Conservation (phyloP, 2,797 vertebrate species). For the Hemibagrus guttatus region DNA sequence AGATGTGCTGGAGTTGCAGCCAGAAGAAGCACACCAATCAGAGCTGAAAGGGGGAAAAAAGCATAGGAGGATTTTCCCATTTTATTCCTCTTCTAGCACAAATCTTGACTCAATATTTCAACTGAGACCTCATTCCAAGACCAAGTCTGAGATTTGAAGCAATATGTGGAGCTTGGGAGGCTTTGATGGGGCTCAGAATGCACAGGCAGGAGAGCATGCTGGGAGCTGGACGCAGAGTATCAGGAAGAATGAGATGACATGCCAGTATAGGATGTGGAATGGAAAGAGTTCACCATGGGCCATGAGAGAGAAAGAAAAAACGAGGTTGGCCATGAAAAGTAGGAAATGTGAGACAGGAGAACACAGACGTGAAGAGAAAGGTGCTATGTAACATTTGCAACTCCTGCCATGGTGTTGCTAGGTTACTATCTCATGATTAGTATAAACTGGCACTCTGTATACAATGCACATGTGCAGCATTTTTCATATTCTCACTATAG, state of each 20-base stretch:
- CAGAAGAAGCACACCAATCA: constrained; percentile 33
- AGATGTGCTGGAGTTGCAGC: constrained; percentile 27
- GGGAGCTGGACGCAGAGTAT: constrained; percentile 8
- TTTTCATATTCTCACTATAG: constrained; percentile 11
- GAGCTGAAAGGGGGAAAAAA: constrained; percentile 32
- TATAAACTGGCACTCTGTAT: constrained; percentile 29
- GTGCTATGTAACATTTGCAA: constrained; percentile 53
- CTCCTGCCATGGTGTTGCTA: constrained; percentile 55
- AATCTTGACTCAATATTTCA: constrained; percentile 39
- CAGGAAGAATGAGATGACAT: constrained; percentile 8
- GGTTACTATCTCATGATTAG: constrained; percentile 52
- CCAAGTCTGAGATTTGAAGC: constrained; percentile 43
- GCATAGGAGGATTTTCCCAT: constrained; percentile 44
- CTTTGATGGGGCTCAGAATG: constrained; percentile 30
- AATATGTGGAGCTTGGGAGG: constrained; percentile 34
- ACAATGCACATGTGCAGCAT: constrained; percentile 35
- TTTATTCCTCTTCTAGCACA: constrained; percentile 36
- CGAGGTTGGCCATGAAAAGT: background rate
- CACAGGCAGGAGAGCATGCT: constrained; percentile 4
- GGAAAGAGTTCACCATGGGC: background rate
- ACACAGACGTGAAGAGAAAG: constrained; percentile 38
- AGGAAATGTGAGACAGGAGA: constrained; percentile 41
- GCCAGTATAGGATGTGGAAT: background rate
- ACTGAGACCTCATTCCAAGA: constrained; percentile 22
- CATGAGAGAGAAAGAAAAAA: background rate